Percentiles rank a stretch among this genome's conserved stretches.
These are phyloP conservation scores for Psylliodes chrysocephalus DNA, from an alignment of 2,888 invertebrate species.

Conservation along the genomic window DNA sequence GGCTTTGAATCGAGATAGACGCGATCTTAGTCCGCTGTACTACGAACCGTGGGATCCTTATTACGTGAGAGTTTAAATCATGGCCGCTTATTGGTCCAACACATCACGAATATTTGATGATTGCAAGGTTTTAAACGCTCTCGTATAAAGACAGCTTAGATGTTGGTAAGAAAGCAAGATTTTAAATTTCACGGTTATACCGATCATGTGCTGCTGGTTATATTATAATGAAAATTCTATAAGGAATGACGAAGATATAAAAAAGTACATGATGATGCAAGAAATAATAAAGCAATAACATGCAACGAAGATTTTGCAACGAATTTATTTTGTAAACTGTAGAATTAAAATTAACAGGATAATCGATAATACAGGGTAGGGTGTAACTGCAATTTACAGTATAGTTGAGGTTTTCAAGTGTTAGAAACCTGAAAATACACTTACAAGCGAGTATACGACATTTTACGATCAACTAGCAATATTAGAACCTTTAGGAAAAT, in stretches of 20 bases:
- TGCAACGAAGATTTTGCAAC: no score
- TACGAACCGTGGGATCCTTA: conserved; percentile 17
- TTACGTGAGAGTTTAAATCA: conserved; percentile 24
- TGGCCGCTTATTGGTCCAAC: conserved; percentile 18
- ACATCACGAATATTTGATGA: conserved; percentile 8
- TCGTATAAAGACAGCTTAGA: not conserved
- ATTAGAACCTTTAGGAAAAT: no score
- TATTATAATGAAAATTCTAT: not conserved
- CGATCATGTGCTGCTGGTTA: not conserved
- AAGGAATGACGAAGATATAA: not conserved
- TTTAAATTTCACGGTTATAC: not conserved
- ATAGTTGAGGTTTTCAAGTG: no score
- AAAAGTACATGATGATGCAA: no score
- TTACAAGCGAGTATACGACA: no score
- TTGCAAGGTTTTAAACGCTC: not conserved
- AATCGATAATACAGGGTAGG: no score
- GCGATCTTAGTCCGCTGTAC: conserved; percentile 7
- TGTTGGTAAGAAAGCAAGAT: not conserved
- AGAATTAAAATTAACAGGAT: no score
- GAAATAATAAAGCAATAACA: no score
- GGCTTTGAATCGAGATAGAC: conserved; percentile 25
- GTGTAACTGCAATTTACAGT: no score
- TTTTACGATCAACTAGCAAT: no score
- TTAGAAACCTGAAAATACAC: no score
- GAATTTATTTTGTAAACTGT: no score